These are phyloP conservation scores for Myoxocephalus aenaeus DNA, from an alignment of 2,797 vertebrate genomes.

Conservation along the genomic window DNA sequence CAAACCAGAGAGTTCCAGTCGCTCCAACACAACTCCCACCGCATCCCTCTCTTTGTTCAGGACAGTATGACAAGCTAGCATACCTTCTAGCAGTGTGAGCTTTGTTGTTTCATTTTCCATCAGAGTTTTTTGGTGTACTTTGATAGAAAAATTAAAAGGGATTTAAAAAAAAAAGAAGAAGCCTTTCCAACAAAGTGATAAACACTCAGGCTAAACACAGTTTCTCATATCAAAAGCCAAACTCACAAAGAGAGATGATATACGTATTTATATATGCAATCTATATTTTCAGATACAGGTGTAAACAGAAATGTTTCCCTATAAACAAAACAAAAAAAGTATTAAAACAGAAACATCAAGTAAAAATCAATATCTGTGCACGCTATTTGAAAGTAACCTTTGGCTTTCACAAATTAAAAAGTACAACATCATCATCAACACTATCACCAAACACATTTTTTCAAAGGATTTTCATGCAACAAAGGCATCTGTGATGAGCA, in stretches of 20 bases:
- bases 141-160: neutral
- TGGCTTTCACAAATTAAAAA: conserved; percentile 79
- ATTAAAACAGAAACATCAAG: conserved; percentile 75
- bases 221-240: conserved; percentile 56
- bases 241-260: conserved; percentile 73
- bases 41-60: conserved; percentile 55
- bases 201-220: conserved; percentile 18
- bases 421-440: conserved; percentile 74
- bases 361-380: conserved; percentile 79
- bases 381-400: conserved; percentile 81
- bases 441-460: conserved; percentile 56
- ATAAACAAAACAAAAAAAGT: conserved; percentile 63
- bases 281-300: conserved; percentile 85
- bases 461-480: conserved; percentile 81
- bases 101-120: conserved; percentile 35
- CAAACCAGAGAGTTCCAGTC: conserved; percentile 75
- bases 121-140: neutral
- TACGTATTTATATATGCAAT: conserved; percentile 86
- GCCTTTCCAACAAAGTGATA: neutral
- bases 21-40: conserved; percentile 15
- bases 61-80: conserved; percentile 30
- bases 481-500: conserved; percentile 82
- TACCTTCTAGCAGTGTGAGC: conserved; percentile 47
- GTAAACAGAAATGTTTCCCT: conserved; percentile 84
- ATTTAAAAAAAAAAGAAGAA: neutral